Conservation (phyloP, 2,888 invertebrate species). For the Cacoxenus indagator region DNA sequence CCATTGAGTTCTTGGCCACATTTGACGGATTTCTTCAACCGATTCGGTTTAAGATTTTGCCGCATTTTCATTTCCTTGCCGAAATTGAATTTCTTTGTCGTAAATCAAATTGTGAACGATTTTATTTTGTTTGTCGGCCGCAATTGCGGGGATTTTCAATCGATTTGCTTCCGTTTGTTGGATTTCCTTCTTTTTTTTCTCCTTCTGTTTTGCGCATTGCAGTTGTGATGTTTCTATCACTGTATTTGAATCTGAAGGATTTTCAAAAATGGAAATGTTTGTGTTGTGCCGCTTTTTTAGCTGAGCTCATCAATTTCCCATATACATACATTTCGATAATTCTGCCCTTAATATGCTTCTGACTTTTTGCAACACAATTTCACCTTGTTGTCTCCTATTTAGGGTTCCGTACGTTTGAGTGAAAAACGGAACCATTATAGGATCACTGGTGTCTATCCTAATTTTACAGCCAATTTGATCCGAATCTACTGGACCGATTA, state of each 20-base stretch:
- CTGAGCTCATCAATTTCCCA: too few species aligned
- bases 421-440: too few species aligned
- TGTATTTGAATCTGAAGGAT: not conserved
- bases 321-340: too few species aligned
- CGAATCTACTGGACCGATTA: too few species aligned
- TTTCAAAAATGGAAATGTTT: too few species aligned
- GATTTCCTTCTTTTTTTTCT: not conserved
- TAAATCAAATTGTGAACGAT: not conserved
- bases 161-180: not conserved
- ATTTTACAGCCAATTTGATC: too few species aligned
- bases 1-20: not conserved
- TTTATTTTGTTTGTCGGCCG: not conserved
- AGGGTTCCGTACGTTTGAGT: too few species aligned
- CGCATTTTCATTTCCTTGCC: conserved; percentile 10
- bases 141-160: not conserved
- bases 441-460: too few species aligned
- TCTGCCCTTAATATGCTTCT: too few species aligned
- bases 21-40: not conserved
- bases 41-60: not conserved
- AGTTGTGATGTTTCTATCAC: not conserved
- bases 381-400: too few species aligned
- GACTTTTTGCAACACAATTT: too few species aligned
- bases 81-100: conserved; percentile 10
- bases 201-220: conserved; percentile 19
- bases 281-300: too few species aligned